These are phyloP conservation scores for Pangasianodon hypophthalmus DNA, from an alignment of 2,113 vertebrate species.

Conservation along the genomic window DNA sequence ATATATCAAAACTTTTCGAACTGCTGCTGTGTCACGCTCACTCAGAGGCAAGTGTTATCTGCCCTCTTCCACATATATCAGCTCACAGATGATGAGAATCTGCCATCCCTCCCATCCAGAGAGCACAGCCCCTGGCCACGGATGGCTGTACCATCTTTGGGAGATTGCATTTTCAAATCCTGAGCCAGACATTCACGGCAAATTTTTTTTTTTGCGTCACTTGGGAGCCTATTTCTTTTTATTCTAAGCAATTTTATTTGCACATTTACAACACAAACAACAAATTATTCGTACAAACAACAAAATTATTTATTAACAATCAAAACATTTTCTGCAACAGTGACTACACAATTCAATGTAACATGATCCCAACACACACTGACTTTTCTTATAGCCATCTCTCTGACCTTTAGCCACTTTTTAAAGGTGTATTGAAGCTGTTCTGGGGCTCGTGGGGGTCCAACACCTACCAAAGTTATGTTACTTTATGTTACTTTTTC, in stretches of 20 bases:
- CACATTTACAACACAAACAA: slow-evolving; percentile 1
- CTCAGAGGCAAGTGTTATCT: not conserved
- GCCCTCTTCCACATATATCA: not conserved
- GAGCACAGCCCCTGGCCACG: too few species aligned
- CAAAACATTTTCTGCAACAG: not conserved
- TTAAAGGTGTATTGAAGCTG: not conserved
- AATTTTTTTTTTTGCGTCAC: not conserved
- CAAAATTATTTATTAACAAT: not conserved
- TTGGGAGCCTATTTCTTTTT: not conserved
- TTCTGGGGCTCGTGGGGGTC: not conserved
- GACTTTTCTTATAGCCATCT: not conserved
- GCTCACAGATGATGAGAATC: not conserved
- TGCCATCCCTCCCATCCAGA: not conserved
- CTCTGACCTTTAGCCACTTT: not conserved
- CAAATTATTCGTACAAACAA: not conserved
- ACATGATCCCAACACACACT: not conserved
- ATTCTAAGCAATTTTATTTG: not conserved
- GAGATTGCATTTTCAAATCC: not conserved
- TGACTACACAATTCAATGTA: not conserved
- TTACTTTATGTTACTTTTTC: not conserved
- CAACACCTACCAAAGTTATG: not conserved
- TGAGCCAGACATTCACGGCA: not conserved
- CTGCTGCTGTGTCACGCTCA: not conserved
- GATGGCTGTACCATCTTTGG: not conserved
- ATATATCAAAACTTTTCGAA: not conserved